A percentile compares a stretch with the other conserved stretches of the same genome.
Conservation (phyloP, 2,797 vertebrate species). For the Distichodus sexfasciatus region DNA sequence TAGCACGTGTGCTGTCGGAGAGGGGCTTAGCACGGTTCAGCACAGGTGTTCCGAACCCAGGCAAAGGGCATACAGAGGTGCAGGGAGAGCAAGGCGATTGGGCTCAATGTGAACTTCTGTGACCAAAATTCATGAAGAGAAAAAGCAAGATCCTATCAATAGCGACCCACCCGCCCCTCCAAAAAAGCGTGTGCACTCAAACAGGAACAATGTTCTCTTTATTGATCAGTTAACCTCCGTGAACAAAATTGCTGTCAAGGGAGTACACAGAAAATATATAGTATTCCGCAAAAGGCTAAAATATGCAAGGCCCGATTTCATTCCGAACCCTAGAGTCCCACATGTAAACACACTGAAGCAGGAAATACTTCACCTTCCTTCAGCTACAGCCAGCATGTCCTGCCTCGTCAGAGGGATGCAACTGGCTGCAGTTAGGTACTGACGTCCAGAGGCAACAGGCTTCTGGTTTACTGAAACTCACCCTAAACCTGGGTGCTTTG, state of each 20-base stretch:
- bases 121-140: too few relatives aligned
- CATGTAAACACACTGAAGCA: constrained; percentile 55
- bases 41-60: constrained; percentile 26
- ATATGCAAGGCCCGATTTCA: constrained; percentile 56
- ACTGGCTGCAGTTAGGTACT: constrained; percentile 75
- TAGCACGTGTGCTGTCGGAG: constrained; percentile 34
- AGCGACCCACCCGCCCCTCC: not conserved
- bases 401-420: constrained; percentile 69
- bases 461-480: constrained; percentile 76
- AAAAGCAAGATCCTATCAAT: not conserved
- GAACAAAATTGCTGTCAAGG: not conserved
- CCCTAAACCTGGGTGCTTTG: constrained; percentile 56
- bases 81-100: not conserved
- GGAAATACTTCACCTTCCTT: constrained; percentile 63
- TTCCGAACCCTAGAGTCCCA: constrained; percentile 51
- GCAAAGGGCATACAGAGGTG: constrained; percentile 1
- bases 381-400: constrained; percentile 57
- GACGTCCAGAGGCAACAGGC: constrained; percentile 81
- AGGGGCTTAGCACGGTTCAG: constrained; percentile 18
- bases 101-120: not conserved
- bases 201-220: not conserved
- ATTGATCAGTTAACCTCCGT: not conserved
- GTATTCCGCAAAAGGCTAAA: constrained; percentile 42
- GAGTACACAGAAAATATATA: constrained; percentile 16
- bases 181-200: not conserved